phyloP scores from a whole-genome alignment of 2,888 invertebrate genomes.

The Tenthredo mesomela region DNA sequence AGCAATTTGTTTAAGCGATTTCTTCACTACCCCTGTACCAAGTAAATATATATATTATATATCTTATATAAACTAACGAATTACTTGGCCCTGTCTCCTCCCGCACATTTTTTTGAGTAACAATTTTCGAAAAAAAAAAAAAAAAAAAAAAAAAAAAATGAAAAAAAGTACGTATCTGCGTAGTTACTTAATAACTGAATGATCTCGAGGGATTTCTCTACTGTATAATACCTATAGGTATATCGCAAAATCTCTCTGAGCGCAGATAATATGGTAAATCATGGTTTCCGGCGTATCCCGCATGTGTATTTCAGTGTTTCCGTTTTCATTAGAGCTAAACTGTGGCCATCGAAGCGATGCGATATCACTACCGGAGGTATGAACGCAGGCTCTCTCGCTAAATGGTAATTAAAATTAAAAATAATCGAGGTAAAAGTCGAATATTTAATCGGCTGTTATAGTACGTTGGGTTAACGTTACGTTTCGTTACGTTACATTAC shows the following conservation, averaged over 20 bases:
- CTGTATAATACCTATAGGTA: no score
- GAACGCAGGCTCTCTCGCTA: neutral
- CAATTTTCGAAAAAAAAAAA: no score
- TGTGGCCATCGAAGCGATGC: constrained; percentile 32
- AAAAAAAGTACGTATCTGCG: neutral
- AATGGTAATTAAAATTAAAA: constrained; percentile 49
- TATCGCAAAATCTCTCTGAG: neutral
- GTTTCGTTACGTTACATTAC: neutral
- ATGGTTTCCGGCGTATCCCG: constrained; percentile 29
- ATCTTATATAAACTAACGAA: neutral
- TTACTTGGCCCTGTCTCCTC: neutral
- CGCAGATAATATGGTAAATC: constrained; percentile 15
- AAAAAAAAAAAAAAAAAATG: neutral
- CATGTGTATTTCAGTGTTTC: constrained; percentile 31
- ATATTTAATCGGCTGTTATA: constrained; percentile 30
- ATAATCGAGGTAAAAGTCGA: constrained; percentile 33
- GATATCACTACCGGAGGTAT: neutral
- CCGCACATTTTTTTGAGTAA: neutral
- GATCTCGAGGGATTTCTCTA: neutral
- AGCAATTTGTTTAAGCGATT: constrained; percentile 46
- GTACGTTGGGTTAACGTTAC: neutral
- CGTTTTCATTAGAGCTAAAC: constrained; percentile 40
- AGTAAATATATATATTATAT: neutral
- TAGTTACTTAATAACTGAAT: neutral
- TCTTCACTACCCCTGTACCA: neutral